Conservation (phyloP, 2,797 vertebrate genomes). For the Crax fasciolata region DNA sequence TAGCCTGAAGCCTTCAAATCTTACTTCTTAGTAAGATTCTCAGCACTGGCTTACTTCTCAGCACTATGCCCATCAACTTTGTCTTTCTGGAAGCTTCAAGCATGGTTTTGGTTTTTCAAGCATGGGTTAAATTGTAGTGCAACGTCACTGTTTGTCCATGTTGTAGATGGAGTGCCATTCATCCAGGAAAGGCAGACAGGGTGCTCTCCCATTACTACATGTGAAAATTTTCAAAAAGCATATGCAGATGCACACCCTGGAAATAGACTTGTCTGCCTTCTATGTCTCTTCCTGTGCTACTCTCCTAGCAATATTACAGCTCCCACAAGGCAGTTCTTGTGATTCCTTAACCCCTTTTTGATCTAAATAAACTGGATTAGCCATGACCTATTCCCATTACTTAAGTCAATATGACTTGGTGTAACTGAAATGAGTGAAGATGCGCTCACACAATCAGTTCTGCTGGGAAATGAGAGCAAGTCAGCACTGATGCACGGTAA, state of each 20-base stretch:
- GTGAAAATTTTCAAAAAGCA: background rate
- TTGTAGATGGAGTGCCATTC: background rate
- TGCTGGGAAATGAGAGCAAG: constrained; percentile 54
- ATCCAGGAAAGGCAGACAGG: background rate
- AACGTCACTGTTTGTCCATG: background rate
- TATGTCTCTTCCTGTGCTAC: background rate
- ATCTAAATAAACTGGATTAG: background rate
- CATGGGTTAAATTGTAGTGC: background rate
- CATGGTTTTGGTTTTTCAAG: background rate
- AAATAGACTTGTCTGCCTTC: background rate
- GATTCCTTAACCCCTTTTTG: background rate
- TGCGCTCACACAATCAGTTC: constrained; percentile 24
- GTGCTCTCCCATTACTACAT: background rate
- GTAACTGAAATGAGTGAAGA: constrained; percentile 6
- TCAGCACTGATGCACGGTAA: constrained; percentile 42
- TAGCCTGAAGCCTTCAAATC: background rate
- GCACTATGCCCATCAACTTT: background rate
- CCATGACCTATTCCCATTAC: background rate
- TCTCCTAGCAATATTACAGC: background rate
- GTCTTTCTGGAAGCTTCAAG: background rate
- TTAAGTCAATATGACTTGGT: constrained; percentile 29
- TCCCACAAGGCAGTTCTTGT: background rate
- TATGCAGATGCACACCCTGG: background rate
- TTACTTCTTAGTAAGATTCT: background rate
- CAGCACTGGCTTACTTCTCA: background rate